Base-by-base conservation (phyloP, 37 sponge, comb jelly and placozoan genomes). In the Diacarnus erythraeanus region DNA sequence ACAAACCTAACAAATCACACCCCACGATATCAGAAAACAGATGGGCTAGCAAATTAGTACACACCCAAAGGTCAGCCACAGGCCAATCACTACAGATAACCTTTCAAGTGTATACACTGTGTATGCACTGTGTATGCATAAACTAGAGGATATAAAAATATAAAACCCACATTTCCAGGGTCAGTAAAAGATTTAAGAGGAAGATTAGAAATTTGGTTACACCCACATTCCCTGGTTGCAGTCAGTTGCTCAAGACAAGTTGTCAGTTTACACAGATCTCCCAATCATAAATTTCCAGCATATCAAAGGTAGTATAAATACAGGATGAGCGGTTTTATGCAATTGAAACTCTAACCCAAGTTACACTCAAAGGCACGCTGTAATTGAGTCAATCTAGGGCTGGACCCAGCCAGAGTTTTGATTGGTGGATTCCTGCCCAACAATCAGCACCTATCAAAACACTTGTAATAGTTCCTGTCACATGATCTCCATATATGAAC, bases 371-470 rank as follows among this genome's bases (percentile, higher is more conserved):
- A 65, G 34, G 66, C 35, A 30, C 2, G 31, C 66, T 35, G 33
- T 65, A 65, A 65, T 65, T 65, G 34, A 65, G 66, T 65, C 66
- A 65, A 3, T 25, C 66, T 3, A 65, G 66, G 66, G 66, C 66
- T 31, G 31, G 66, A 17, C 66, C 22, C 17, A 35, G 30, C 6
- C 51, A 15, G 5, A 65, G 66, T 30, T 65, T 30, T 65, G 66
- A 65, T 65, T 65, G 66, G 66, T 65, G 2, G 33, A 30, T 31
- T 30, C 31, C 34, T 65, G 66, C 66, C 3, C 2, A 31, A 26
- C 66, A 15, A 47, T 47, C 51, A 47, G 51, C 12, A 47, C 66
- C 34, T 65, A 31, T 31, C 34, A 30, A 25, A 65, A 65, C 31
- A 18, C 29, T 2, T 65, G 33, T 65, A 65, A 65, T 65, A 65